Conservation (phyloP, 2,888 invertebrate genomes). For the Sipunculus nudus region DNA sequence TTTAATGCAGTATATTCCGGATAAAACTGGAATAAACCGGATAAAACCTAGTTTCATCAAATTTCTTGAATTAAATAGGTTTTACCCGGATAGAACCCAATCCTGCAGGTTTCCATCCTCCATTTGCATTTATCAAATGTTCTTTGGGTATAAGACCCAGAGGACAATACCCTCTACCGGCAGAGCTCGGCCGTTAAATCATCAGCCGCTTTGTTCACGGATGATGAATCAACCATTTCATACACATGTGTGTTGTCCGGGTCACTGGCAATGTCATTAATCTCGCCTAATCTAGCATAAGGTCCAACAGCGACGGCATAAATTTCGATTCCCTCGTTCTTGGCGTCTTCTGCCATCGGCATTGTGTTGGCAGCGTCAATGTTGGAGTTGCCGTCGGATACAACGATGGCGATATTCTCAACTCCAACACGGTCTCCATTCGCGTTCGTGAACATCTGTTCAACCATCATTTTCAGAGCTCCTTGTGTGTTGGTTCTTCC, state of each 20-base stretch:
- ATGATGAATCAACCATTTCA: too few species aligned
- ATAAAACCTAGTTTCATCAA: too few species aligned
- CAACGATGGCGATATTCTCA: slow-evolving; percentile 28
- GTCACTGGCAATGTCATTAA: slow-evolving; percentile 52
- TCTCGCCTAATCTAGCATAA: slow-evolving; percentile 37
- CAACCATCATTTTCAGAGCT: slow-evolving; percentile 33
- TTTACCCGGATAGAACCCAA: too few species aligned
- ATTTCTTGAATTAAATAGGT: too few species aligned
- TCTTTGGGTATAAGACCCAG: too few species aligned
- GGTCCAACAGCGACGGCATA: slow-evolving; percentile 30
- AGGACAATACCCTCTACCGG: too few species aligned
- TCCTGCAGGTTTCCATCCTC: too few species aligned
- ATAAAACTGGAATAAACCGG: too few species aligned
- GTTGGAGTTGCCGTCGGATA: slow-evolving; percentile 41
- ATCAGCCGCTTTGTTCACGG: too few species aligned
- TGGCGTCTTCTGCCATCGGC: slow-evolving; percentile 25
- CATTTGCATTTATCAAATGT: too few species aligned
- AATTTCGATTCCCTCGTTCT: slow-evolving; percentile 20
- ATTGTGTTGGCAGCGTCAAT: slow-evolving; percentile 29
- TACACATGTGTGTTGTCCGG: slow-evolving; percentile 51
- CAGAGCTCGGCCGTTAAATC: too few species aligned
- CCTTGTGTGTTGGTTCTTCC: slow-evolving; percentile 57
- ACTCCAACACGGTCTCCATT: slow-evolving; percentile 29
- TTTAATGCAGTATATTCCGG: too few species aligned
- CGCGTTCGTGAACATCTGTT: slow-evolving; percentile 12